Conservation (phyloP, 2,888 invertebrate species). For the Acanthosepion pharaonis region DNA sequence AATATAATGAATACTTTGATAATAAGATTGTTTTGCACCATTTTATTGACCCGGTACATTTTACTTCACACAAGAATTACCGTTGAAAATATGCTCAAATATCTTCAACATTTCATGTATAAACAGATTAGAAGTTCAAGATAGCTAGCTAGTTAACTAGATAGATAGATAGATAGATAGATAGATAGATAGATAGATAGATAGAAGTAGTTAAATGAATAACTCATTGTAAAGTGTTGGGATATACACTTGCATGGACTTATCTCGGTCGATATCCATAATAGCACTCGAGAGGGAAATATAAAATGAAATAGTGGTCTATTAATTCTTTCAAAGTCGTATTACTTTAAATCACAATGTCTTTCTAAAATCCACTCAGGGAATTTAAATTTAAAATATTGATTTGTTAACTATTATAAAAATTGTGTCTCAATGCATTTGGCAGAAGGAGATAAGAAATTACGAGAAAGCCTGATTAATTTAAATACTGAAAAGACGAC, state of each 20-base stretch:
- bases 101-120: no score
- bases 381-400: background rate
- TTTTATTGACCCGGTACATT: no score
- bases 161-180: background rate
- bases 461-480: background rate
- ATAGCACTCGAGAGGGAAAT: background rate
- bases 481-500: background rate
- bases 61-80: no score
- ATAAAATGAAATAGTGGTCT: background rate
- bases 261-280: background rate
- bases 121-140: no score
- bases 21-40: no score
- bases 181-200: background rate
- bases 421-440: background rate
- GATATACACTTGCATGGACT: background rate
- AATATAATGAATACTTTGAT: no score
- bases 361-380: background rate
- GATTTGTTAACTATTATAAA: background rate
- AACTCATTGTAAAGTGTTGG: background rate
- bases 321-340: background rate
- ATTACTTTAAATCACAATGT: background rate
- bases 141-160: no score
- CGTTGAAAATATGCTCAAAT: no score
- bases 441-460: background rate
- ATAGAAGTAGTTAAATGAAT: background rate